Percentiles rank a stretch among this genome's conserved stretches.
phyloP scores from a whole-genome alignment of 2,888 invertebrate genomes.

The Penaeus monodon region DNA sequence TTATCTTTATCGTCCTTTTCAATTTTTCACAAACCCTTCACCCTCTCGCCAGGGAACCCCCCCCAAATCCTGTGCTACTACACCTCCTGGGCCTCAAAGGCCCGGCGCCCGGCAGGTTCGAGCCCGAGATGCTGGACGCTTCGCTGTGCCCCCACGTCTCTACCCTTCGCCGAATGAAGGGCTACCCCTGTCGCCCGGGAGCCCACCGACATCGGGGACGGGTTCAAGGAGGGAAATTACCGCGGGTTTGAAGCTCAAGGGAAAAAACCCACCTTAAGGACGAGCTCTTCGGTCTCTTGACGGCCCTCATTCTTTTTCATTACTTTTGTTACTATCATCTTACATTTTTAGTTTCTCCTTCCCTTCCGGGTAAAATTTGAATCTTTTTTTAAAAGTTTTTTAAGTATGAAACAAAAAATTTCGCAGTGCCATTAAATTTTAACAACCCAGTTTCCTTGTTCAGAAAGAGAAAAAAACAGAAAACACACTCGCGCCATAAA shows the following conservation, averaged over 20 bases:
- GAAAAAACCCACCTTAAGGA: constrained; percentile 88
- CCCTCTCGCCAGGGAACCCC: constrained; percentile 77
- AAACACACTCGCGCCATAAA: too few species aligned
- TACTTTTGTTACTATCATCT: neutral
- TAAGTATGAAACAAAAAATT: too few species aligned
- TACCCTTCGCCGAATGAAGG: constrained; percentile 92
- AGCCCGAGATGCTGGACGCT: constrained; percentile 89
- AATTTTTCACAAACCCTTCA: neutral
- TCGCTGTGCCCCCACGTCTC: constrained; percentile 92
- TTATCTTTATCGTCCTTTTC: neutral
- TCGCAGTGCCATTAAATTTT: too few species aligned
- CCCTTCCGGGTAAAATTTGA: too few species aligned
- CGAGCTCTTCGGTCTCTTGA: constrained; percentile 3
- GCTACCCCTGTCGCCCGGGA: constrained; percentile 81
- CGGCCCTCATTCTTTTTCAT: neutral
- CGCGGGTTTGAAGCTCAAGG: constrained; percentile 82
- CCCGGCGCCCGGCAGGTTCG: constrained; percentile 89
- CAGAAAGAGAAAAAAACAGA: too few species aligned
- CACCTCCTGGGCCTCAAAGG: constrained; percentile 96
- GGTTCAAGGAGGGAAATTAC: constrained; percentile 75
- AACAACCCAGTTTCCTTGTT: too few species aligned
- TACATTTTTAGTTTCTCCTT: neutral
- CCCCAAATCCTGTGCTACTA: constrained; percentile 94
- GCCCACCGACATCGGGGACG: constrained; percentile 81
- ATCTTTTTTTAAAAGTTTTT: too few species aligned